Evolutionary conservation across 2,113 vertebrate genomes (phyloP).

Genomic region (Lepisosteus oculatus): DNA sequence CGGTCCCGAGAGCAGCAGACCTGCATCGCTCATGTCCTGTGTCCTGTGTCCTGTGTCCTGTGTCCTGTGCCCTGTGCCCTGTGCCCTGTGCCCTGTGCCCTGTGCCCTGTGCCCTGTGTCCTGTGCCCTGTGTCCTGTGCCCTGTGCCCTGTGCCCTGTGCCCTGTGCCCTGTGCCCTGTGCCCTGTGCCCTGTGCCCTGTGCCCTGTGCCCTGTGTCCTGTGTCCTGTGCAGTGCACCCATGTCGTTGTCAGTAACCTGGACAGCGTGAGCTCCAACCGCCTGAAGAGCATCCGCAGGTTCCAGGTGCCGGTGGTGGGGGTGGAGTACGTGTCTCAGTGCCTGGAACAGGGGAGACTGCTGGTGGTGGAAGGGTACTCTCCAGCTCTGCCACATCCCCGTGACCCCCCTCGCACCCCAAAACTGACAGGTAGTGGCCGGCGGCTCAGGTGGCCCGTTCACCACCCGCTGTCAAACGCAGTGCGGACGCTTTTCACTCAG

Average conservation of each 20-base stretch:
- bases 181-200: no score
- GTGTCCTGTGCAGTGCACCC: conserved; percentile 67
- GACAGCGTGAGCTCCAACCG: conserved; percentile 58
- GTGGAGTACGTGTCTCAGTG: conserved; percentile 70
- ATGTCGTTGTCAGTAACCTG: conserved; percentile 62
- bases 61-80: neutral
- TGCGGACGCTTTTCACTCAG: no score
- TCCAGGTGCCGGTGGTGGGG: conserved; percentile 58
- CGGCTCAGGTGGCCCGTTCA: no score
- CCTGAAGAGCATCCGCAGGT: conserved; percentile 57
- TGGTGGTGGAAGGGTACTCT: conserved; percentile 49
- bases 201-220: neutral
- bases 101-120: conserved; percentile 23
- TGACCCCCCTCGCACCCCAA: neutral
- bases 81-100: neutral
- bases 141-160: conserved; percentile 19
- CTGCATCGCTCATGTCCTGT: neutral
- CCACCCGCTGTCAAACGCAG: no score
- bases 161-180: no score
- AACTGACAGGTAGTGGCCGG: conserved; percentile 28
- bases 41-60: neutral
- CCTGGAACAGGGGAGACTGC: conserved; percentile 54
- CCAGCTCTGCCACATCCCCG: conserved; percentile 19
- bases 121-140: conserved; percentile 36
- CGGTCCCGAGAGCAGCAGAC: neutral